Base-by-base conservation (phyloP, 2,797 vertebrate genomes). In the Oceanodroma leucorhoa region DNA sequence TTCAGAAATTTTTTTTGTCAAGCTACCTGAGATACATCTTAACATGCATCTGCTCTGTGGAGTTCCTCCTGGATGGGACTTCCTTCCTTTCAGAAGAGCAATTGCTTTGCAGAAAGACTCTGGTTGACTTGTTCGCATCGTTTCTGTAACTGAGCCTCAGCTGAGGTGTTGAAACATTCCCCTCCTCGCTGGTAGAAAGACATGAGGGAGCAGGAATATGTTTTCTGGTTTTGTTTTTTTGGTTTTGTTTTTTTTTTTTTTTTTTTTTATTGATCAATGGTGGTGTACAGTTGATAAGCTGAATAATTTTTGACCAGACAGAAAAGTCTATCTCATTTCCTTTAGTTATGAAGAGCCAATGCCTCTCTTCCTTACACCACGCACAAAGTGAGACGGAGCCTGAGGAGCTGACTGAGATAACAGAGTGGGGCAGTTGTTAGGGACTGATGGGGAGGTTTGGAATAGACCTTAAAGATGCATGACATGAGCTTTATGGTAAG, bases 1-100 rank as follows among this genome's bases (percentile, higher is more conserved):
- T 71, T 53, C 81, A 77, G 70, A 73, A 87, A 50, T 40, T 16
- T 80, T 82, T 82, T 90, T 58, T 77, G 41, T 75, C 48, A 67
- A 48, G 71, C 64, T 87, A 62, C 38, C 55, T 14, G 65, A 89
- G 71, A 66, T 85, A 67, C 67, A 66, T 57, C 67, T 77, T 75
- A 76, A 65, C 43, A 50, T 60, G 48, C 50, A 57, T 62, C 14
- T 2, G 20, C 45, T 82, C 29, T 43, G 55, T 5, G 5, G 45
- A 89, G 11, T 32, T 5, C 2, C 17, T 55, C 10, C 14, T 82
- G 51, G 7, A 34, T 66, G 29, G 34, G 14, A 0, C 32, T 92
- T 50, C 61, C 57, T 60, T 34, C 86, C 55, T 73, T 86, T 51
- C 62, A 53, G 60, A 86, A 51, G 27, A 21, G 22, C 1, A 2